Evolutionary conservation across 2,797 vertebrate species (phyloP).

Genomic region (Bufotes viridis): DNA sequence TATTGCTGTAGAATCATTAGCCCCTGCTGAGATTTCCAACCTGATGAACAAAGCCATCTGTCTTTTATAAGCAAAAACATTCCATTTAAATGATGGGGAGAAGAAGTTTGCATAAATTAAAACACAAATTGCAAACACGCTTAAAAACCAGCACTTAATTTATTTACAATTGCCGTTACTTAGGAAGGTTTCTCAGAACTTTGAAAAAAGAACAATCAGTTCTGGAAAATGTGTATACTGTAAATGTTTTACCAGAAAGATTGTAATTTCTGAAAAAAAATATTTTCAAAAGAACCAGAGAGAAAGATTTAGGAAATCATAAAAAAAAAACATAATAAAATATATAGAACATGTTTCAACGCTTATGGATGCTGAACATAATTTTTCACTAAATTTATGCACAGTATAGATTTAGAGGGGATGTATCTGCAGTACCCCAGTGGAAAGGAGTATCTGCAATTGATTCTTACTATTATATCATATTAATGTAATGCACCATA

Average conservation of each 20-base stretch:
- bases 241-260: background rate
- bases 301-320: background rate
- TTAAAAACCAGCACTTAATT: constrained; percentile 10
- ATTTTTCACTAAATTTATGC: too few species aligned
- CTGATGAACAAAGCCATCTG: constrained; percentile 52
- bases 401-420: too few species aligned
- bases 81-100: constrained; percentile 25
- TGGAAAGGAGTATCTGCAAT: too few species aligned
- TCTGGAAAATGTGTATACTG: background rate
- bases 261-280: background rate
- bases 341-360: background rate
- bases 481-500: too few species aligned
- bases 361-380: background rate
- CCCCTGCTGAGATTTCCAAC: constrained; percentile 43
- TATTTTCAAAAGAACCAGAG: background rate
- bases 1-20: constrained; percentile 42
- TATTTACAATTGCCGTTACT: background rate
- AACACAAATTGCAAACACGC: constrained; percentile 33
- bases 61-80: constrained; percentile 35
- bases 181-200: background rate
- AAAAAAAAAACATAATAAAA: background rate
- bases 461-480: too few species aligned
- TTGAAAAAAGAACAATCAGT: background rate
- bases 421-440: too few species aligned
- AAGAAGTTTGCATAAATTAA: constrained; percentile 49